phyloP scores from a whole-genome alignment of 1,140 invertebrate species.

The Ostrea edulis region DNA sequence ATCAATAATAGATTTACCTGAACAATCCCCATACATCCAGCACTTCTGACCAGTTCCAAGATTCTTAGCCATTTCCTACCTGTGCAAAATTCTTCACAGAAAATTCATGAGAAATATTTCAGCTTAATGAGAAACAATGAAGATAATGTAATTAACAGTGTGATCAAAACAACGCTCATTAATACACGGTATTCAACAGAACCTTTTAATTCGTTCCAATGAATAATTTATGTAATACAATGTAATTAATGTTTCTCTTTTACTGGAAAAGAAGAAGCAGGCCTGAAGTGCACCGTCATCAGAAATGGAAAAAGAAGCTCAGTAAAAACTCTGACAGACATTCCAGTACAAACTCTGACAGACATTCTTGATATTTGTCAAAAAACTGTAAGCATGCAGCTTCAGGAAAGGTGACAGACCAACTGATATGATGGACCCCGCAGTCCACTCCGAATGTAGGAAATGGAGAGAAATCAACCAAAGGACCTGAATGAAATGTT shows the following conservation, averaged over 20 bases:
- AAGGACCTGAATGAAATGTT: background rate
- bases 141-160: background rate
- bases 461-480: background rate
- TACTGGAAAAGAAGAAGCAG: background rate
- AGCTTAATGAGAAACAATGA: background rate
- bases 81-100: background rate
- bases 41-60: background rate
- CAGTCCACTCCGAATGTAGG: background rate
- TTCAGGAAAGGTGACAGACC: background rate
- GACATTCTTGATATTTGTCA: background rate
- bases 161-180: background rate
- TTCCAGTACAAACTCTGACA: background rate
- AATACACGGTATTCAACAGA: background rate
- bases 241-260: constrained; percentile 3
- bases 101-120: background rate
- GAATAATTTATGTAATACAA: constrained; percentile 12
- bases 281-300: background rate
- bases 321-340: background rate
- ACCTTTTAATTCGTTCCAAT: background rate
- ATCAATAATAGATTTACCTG: constrained; percentile 36
- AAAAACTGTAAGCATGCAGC: background rate
- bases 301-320: background rate
- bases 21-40: background rate
- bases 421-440: background rate
- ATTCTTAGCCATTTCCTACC: background rate